phyloP scores from a whole-genome alignment of 1,140 invertebrate genomes.

The Gryllus bimaculatus region DNA sequence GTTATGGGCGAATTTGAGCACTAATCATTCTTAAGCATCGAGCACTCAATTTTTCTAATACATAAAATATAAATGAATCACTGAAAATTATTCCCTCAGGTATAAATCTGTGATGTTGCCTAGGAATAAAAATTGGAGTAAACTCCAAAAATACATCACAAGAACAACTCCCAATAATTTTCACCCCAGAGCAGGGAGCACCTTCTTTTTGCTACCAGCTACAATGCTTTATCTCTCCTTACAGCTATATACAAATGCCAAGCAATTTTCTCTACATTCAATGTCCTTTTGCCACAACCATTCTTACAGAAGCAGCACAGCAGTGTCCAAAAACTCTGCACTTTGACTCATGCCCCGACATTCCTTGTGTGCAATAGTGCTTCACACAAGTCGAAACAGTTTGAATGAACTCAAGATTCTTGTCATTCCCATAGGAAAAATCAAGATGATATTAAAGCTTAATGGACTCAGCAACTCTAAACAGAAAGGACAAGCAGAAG shows the following conservation, averaged over 20 bases:
- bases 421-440: not conserved
- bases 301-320: not conserved
- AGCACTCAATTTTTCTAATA: not conserved
- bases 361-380: not conserved
- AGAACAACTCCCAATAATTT: not conserved
- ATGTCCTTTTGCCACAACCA: not conserved
- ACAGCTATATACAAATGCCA: not conserved
- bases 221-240: not conserved
- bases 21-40: not conserved
- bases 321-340: not conserved
- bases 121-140: not conserved
- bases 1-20: not conserved
- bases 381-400: not conserved
- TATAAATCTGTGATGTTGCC: not conserved
- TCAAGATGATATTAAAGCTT: not conserved
- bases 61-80: not conserved
- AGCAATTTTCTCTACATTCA: not conserved
- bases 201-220: not conserved
- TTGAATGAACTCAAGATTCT: not conserved
- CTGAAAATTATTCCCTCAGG: not conserved
- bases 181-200: not conserved
- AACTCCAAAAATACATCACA: conserved; percentile 2
- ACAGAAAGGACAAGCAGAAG: not conserved
- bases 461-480: not conserved
- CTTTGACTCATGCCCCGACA: not conserved